Conservation (phyloP, 2,888 invertebrate species). For the Cephus pulcher region DNA sequence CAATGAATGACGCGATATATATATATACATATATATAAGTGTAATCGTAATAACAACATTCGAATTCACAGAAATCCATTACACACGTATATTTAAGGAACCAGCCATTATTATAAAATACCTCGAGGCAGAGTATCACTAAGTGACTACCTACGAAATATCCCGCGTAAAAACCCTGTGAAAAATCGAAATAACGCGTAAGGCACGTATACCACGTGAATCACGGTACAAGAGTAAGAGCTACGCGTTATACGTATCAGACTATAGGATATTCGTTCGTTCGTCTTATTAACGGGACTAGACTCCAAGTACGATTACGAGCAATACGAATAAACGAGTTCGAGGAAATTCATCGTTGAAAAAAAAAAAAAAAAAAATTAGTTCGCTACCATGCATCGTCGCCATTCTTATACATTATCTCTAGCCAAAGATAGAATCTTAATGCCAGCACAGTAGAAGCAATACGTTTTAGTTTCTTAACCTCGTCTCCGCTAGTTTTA, state of each 20-base stretch:
- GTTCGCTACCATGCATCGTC: background rate
- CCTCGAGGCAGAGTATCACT: background rate
- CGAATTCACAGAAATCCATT: background rate
- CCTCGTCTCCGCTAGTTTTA: background rate
- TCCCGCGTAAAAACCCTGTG: background rate
- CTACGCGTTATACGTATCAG: background rate
- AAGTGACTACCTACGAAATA: background rate
- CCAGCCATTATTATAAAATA: background rate
- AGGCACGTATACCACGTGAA: background rate
- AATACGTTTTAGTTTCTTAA: background rate
- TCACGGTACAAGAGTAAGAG: background rate
- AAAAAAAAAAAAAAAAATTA: background rate
- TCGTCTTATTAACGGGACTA: background rate
- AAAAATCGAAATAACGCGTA: background rate
- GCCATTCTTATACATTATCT: background rate
- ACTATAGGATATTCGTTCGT: background rate
- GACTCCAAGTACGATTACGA: background rate
- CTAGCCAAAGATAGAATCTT: background rate
- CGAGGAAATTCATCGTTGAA: background rate
- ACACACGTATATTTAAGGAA: background rate
- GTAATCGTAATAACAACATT: background rate
- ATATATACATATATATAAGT: background rate
- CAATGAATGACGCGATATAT: background rate
- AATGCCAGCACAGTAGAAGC: background rate
- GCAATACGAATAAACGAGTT: background rate